Conservation (phyloP, 2,113 vertebrate genomes). For the Leuciscus idus region DNA sequence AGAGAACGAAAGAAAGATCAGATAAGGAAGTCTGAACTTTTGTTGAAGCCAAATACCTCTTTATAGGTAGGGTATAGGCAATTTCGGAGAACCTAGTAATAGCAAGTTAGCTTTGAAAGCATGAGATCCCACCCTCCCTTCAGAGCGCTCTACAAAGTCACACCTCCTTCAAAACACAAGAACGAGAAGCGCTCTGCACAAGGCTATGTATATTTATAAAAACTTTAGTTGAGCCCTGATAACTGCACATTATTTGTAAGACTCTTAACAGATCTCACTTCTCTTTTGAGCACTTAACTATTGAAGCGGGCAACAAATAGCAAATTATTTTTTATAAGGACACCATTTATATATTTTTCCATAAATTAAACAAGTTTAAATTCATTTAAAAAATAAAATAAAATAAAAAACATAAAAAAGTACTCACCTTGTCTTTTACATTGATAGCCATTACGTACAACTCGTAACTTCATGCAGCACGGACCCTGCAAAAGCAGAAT, state of each 20-base stretch:
- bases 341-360: neutral
- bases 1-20: slow-evolving; percentile 24
- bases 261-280: neutral
- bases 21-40: neutral
- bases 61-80: neutral
- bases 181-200: neutral
- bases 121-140: too few relatives aligned
- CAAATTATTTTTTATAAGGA: neutral
- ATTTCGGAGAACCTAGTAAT: too few relatives aligned
- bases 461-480: neutral
- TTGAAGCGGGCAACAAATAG: neutral
- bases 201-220: neutral
- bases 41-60: neutral
- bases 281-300: neutral
- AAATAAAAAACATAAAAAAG: too few relatives aligned
- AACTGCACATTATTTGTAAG: slow-evolving; percentile 13
- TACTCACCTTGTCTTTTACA: neutral
- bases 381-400: too few relatives aligned
- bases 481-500: neutral
- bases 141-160: too few relatives aligned
- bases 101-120: too few relatives aligned
- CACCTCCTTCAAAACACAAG: too few relatives aligned
- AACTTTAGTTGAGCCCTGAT: neutral
- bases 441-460: neutral
- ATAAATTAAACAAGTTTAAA: neutral